Evolutionary conservation across 2,797 vertebrate species (phyloP), one percentile per base, ranked within the genome.

Genomic region (Phoeniculus purpureus): DNA sequence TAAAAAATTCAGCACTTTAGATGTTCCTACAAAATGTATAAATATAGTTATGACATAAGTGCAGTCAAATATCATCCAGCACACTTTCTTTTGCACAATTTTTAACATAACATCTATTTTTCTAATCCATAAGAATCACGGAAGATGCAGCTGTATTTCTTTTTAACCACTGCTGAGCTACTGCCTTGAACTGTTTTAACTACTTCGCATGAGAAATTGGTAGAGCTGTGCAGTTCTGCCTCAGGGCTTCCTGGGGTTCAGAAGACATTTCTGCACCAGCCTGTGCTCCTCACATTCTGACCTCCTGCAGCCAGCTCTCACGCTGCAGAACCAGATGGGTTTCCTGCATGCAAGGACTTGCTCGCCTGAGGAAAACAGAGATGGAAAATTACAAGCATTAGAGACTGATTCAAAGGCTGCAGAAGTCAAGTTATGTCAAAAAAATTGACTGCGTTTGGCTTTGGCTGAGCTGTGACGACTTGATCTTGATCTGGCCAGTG

Each of bases 1-100:
- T 18, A 3, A 5, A 40, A 19, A 45, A 15, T 61, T 6, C 10
- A 26, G 0, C 2, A 51, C 20, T 31, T 74, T 12, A 65, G 6
- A 40, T 23, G 14, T 48, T 65, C 6, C 16, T 70, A 22, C 7
- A 81, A 81, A 76, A 81, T 5, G 2, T 15, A 8, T 22, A 70
- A 56, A 52, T 31, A 12, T 1, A 32, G 1, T 70, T 87, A 67
- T 4, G 1, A 27, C 5, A 2, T n/a, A 62, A 48, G 12, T n/a
- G 25, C 3, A 12, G 48, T 65, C 23, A 75, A 90, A 72, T 8
- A 76, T 0, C 13, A n/a, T 61, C 34, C 37, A 75, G 7, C 11
- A 31, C 4, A 34, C 8, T 48, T 70, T 52, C 4, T 58, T 37
- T 18, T 80, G 6, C 10, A 50, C 1, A 4, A 3, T 40, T 16